Percentiles rank a stretch among this genome's conserved stretches.
Conservation (phyloP, 1,140 invertebrate species). For the Lineus longissimus region DNA sequence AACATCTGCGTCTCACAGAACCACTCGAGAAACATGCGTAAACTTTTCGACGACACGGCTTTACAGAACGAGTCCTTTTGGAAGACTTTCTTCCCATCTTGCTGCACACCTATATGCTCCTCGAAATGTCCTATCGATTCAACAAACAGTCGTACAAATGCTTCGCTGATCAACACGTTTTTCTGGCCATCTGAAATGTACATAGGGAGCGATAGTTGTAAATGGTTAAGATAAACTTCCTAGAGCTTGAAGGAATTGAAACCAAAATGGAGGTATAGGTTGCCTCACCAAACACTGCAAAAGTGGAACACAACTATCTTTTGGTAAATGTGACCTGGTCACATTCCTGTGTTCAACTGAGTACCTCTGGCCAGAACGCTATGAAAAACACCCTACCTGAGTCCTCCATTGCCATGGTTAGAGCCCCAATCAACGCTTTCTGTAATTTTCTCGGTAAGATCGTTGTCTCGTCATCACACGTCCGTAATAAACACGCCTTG, state of each 20-base stretch:
- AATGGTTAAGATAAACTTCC: not conserved
- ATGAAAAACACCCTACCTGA: constrained; percentile 40
- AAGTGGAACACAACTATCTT: no score
- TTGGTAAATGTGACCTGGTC: no score
- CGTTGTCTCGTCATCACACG: constrained; percentile 63
- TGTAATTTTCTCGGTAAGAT: constrained; percentile 63
- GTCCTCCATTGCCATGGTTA: constrained; percentile 60
- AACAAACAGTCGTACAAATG: constrained; percentile 66
- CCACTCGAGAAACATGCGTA: constrained; percentile 71
- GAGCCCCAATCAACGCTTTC: constrained; percentile 61
- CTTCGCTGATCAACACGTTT: constrained; percentile 66
- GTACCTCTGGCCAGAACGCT: no score
- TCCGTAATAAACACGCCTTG: constrained; percentile 56
- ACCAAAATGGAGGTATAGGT: not conserved
- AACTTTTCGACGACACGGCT: constrained; percentile 57
- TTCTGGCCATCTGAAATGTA: constrained; percentile 22
- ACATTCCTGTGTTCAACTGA: no score
- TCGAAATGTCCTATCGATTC: constrained; percentile 63
- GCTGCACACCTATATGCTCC: constrained; percentile 55
- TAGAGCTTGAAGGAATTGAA: not conserved
- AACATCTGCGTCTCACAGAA: constrained; percentile 82
- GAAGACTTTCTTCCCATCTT: constrained; percentile 57
- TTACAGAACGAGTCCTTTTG: constrained; percentile 63
- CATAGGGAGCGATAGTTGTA: not conserved
- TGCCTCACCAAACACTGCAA: no score